phyloP scores from a whole-genome alignment of 2,888 invertebrate genomes.

The Orthonevra nobilis region DNA sequence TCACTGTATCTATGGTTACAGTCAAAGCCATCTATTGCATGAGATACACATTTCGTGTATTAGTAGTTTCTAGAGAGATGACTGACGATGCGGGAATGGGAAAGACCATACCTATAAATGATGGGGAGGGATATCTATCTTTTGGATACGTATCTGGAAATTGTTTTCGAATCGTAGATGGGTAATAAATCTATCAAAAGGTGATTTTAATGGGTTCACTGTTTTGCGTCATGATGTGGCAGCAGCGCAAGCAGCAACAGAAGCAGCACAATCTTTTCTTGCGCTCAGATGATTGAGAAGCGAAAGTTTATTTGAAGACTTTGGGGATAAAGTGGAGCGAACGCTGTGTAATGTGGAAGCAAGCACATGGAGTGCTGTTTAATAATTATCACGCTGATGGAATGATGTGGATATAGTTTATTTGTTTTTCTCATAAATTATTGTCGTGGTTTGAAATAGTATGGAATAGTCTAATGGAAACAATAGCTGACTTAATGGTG shows the following conservation, averaged over 20 bases:
- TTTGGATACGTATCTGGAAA: constrained; percentile 62
- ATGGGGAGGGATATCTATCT: constrained; percentile 25
- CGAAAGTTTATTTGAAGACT: constrained; percentile 70
- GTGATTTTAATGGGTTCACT: constrained; percentile 74
- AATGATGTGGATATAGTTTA: constrained; percentile 60
- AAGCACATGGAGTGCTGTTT: constrained; percentile 65
- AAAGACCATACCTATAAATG: too few species aligned
- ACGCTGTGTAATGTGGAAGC: constrained; percentile 71
- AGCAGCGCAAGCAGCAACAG: constrained; percentile 7
- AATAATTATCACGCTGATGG: constrained; percentile 68
- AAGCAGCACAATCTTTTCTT: constrained; percentile 26
- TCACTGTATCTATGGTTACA: too few species aligned
- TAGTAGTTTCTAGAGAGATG: too few species aligned
- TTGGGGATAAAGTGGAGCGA: constrained; percentile 56
- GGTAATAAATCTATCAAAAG: constrained; percentile 79
- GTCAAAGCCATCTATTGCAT: too few species aligned
- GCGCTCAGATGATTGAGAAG: constrained; percentile 63
- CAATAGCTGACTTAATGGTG: too few species aligned
- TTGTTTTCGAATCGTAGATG: constrained; percentile 70
- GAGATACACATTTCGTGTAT: too few species aligned
- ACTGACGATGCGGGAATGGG: too few species aligned
- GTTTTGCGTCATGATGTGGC: constrained; percentile 65
- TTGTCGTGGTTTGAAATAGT: too few species aligned
- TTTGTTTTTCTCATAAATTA: constrained; percentile 50
- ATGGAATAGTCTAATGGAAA: too few species aligned